Conservation (phyloP, 2,888 invertebrate species). For the Patella caerulea region DNA sequence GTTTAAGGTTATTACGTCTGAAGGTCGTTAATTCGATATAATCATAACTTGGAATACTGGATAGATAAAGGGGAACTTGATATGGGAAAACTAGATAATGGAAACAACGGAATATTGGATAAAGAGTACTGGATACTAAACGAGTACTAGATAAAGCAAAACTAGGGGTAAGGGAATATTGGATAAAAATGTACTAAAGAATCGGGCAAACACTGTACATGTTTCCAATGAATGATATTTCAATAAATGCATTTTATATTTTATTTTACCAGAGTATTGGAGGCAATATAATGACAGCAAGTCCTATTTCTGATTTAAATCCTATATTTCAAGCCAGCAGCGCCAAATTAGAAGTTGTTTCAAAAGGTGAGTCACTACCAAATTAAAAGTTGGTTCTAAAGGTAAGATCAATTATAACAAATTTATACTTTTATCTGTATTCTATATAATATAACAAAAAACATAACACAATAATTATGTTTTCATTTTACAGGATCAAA, state of each 20-base stretch:
- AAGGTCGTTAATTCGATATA: too few relatives aligned
- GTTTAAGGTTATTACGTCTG: too few relatives aligned
- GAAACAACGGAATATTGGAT: neutral
- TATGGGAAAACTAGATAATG: neutral
- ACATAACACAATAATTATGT: neutral
- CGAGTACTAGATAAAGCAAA: too few relatives aligned
- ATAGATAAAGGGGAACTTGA: too few relatives aligned
- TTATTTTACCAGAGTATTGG: constrained; percentile 79
- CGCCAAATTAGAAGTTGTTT: neutral
- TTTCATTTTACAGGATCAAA: constrained; percentile 43
- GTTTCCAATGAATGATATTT: neutral
- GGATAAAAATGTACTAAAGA: too few relatives aligned
- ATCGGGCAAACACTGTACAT: neutral
- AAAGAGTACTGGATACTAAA: too few relatives aligned
- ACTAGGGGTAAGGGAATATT: too few relatives aligned
- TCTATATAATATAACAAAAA: neutral
- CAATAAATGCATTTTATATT: neutral
- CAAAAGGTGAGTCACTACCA: neutral
- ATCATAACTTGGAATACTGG: too few relatives aligned
- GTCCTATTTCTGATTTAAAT: constrained; percentile 95
- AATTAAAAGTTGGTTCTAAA: neutral
- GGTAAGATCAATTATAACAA: neutral
- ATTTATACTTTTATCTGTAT: neutral
- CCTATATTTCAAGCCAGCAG: constrained; percentile 87
- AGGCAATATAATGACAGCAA: constrained; percentile 94